These are phyloP conservation scores for Spea multiplicata DNA, from an alignment of 2,113 vertebrate genomes.

Conservation along the genomic window DNA sequence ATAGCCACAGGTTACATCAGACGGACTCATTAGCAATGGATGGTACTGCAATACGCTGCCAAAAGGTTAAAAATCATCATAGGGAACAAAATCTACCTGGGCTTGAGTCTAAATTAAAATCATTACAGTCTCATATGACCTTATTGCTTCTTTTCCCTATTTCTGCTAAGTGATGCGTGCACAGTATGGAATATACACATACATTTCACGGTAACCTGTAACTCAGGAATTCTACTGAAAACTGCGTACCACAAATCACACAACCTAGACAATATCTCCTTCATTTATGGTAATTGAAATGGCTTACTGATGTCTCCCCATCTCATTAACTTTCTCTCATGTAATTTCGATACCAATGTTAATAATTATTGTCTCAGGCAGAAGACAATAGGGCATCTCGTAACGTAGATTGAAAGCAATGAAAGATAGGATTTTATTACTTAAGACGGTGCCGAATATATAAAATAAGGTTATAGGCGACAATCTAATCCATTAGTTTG, in stretches of 20 bases:
- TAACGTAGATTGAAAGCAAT: conserved; percentile 4
- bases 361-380: conserved; percentile 36
- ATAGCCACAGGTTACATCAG: too few relatives aligned
- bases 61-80: not conserved
- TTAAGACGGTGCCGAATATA: conserved; percentile 1
- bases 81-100: not conserved
- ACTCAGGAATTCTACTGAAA: conserved; percentile 16
- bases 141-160: conserved; percentile 23
- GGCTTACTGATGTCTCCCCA: conserved; percentile 26
- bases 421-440: conserved; percentile 12
- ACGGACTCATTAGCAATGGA: not conserved
- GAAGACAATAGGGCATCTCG: conserved; percentile 33
- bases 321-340: conserved; percentile 39
- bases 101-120: conserved; percentile 32
- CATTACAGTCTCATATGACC: conserved; percentile 29
- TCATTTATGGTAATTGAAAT: conserved; percentile 42
- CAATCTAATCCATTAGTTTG: conserved; percentile 29
- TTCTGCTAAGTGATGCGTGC: conserved; percentile 25
- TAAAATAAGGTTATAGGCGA: conserved; percentile 30
- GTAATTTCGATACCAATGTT: conserved; percentile 42
- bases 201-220: conserved; percentile 13
- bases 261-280: conserved; percentile 30
- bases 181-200: not conserved
- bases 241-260: conserved; percentile 13
- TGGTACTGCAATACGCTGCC: not conserved